Percentiles rank a stretch among this genome's conserved stretches.
Evolutionary conservation across 1,140 invertebrate species (phyloP).

Genomic region (Drosophila mayri): DNA sequence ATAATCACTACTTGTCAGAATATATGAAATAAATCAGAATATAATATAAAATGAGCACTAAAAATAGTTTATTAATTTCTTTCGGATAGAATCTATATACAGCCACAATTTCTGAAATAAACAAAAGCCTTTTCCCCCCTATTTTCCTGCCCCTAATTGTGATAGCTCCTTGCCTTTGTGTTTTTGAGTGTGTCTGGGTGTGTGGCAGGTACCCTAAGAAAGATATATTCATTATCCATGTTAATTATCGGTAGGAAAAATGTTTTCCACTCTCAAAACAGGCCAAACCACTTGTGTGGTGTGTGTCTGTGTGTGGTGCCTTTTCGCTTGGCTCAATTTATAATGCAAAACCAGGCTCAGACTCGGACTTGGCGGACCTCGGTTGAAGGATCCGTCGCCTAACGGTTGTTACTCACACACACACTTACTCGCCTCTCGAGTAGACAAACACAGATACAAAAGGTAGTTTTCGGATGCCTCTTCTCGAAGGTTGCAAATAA

Average conservation of each 20-base stretch:
- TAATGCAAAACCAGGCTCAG: slow-evolving; percentile 48
- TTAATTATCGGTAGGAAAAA: slow-evolving; percentile 51
- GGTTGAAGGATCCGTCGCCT: slow-evolving; percentile 57
- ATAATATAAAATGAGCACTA: no score
- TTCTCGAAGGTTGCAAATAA: slow-evolving; percentile 67
- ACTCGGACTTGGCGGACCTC: slow-evolving; percentile 12
- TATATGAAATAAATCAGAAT: neutral
- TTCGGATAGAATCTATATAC: neutral
- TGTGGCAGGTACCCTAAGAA: slow-evolving; percentile 61
- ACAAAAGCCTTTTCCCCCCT: neutral
- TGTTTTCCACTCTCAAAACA: slow-evolving; percentile 45
- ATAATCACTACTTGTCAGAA: no score
- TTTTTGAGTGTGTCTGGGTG: slow-evolving; percentile 16
- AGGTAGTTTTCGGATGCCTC: slow-evolving; percentile 61
- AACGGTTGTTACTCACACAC: slow-evolving; percentile 59
- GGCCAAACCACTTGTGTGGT: slow-evolving; percentile 62
- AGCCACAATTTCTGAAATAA: neutral
- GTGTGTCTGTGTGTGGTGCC: slow-evolving; percentile 15
- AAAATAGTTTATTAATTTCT: neutral
- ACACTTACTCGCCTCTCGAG: neutral
- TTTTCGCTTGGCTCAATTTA: slow-evolving; percentile 42
- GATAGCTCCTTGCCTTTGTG: neutral
- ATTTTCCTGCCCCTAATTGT: slow-evolving; percentile 7
- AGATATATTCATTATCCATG: slow-evolving; percentile 54
- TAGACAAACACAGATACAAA: slow-evolving; percentile 35